Base-by-base conservation (phyloP, 2,113 vertebrate genomes). In the Grammomys surdaster region DNA sequence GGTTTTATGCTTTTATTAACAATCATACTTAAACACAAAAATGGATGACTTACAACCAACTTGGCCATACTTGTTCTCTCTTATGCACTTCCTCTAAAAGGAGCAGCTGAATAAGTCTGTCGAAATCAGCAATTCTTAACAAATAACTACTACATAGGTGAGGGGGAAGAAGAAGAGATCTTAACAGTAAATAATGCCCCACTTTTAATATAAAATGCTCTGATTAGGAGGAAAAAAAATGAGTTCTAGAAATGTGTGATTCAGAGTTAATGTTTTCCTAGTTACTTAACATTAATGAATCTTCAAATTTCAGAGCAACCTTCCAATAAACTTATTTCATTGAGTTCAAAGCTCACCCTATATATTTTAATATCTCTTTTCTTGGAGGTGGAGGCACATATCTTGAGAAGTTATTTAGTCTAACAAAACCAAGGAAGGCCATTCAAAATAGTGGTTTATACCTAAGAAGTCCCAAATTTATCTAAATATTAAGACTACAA, bases 91-190 rank as follows among this genome's bases (percentile, higher is more conserved):
- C n/a, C 78, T 65, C 36, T 91, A 69, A 77, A 43, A 88, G 12
- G 70, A 89, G 54, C 0, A 67, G 28, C 7, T 56, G 46, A 93
- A 67, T 31, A 73, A 84, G 78, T 86, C 16, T 89, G 72, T n/a
- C 88, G 31, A 76, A 31, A 12, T 60, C 48, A 77, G 73, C 22
- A 96, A 91, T 70, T 96, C n/a, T 88, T 87, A 92, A 87, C 63
- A 96, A 51, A 54, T 80, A 81, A 91, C 63, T 86, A 63, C 1
- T 78, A 51, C 24, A 63, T 1, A 28, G 13, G 54, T 20, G 28
- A 7, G 33, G 26, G 22, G 6, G 72, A 20, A 17, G 70, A 24
- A 20, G 36, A 24, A 3, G 16, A 33, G 3, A 82, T 72, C 33
- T 20, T 82, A 86, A 58, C 43, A 93, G 33, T 87, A 73, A 89